A percentile compares a stretch with the other conserved stretches of the same genome.
Conservation (phyloP, 2,113 vertebrate species). For the Trematomus loennbergii region DNA sequence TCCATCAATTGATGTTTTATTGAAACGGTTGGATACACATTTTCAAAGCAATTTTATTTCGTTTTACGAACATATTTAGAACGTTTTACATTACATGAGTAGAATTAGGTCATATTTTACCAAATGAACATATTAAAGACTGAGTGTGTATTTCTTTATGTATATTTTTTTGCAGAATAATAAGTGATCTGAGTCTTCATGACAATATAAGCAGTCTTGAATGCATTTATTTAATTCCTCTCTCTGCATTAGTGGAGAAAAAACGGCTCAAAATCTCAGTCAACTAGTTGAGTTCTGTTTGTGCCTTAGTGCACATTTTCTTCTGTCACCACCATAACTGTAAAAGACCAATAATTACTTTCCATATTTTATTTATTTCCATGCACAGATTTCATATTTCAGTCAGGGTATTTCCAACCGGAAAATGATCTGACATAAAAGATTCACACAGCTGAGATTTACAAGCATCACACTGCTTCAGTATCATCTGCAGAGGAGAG, state of each 20-base stretch:
- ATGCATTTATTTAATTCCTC: no score
- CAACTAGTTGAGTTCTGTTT: neutral
- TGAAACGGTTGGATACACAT: no score
- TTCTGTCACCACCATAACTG: neutral
- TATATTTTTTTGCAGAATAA: neutral
- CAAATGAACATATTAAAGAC: neutral
- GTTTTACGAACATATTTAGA: neutral
- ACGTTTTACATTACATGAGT: neutral
- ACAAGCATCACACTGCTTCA: neutral
- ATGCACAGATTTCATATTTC: constrained; percentile 2
- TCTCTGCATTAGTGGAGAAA: no score
- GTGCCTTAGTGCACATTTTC: neutral
- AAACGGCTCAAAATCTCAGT: neutral
- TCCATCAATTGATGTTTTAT: neutral
- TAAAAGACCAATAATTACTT: neutral
- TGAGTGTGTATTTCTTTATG: neutral
- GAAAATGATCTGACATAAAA: neutral
- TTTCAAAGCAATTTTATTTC: no score
- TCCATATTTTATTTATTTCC: neutral
- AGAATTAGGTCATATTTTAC: neutral
- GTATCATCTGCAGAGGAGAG: neutral
- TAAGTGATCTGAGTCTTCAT: no score
- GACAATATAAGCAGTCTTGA: no score
- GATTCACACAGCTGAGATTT: neutral
- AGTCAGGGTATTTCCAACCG: neutral